Percentiles rank a stretch among this genome's conserved stretches.
Conservation (phyloP, 92 coral and sea anemone species). For the Zoanthus solanderi region DNA sequence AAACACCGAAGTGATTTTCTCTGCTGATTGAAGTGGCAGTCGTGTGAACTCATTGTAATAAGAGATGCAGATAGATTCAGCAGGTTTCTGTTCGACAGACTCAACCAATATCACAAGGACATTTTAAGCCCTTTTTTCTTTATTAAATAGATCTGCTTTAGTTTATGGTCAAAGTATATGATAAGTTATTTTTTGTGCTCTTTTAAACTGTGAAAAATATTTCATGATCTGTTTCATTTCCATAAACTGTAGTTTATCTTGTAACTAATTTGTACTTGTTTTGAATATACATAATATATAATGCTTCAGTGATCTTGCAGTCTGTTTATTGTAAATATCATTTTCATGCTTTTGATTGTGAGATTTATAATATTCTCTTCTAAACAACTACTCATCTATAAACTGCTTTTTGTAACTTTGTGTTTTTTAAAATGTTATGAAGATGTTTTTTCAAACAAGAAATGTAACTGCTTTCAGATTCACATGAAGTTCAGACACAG, state of each 20-base stretch:
- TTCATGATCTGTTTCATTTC: background rate
- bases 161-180: background rate
- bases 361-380: background rate
- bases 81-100: background rate
- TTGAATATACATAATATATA: constrained; percentile 21
- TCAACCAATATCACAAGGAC: background rate
- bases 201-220: background rate
- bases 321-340: background rate
- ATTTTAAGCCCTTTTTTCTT: background rate
- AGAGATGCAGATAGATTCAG: constrained; percentile 16
- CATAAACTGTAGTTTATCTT: background rate
- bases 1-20: background rate
- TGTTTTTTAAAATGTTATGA: background rate
- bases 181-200: background rate
- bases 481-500: background rate
- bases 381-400: background rate
- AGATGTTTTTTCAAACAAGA: constrained; percentile 5
- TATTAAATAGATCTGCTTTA: background rate
- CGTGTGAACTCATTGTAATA: background rate
- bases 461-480: background rate
- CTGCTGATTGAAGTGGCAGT: background rate
- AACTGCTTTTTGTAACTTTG: background rate
- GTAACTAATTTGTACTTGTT: constrained; percentile 26
- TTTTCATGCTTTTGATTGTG: constrained; percentile 18
- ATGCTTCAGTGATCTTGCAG: constrained; percentile 9